Evolutionary conservation across 1,140 invertebrate species (phyloP).

Genomic region (Daktulosphaira vitifoliae): DNA sequence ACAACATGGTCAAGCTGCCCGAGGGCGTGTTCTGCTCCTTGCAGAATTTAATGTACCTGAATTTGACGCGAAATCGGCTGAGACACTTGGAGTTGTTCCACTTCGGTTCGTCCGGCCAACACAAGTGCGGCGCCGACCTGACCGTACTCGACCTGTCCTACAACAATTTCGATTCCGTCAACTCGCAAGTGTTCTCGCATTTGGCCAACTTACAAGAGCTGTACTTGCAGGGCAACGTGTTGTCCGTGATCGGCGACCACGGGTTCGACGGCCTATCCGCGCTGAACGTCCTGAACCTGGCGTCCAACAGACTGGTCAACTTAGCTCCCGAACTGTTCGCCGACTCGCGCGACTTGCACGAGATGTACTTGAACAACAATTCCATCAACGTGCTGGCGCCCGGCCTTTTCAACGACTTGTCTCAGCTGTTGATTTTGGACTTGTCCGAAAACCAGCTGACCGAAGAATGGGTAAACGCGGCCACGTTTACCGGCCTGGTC

Average conservation of each 20-base stretch:
- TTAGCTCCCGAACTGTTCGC: constrained; percentile 73
- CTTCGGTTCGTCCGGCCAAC: constrained; percentile 53
- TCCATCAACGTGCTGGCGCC: constrained; percentile 77
- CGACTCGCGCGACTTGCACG: constrained; percentile 67
- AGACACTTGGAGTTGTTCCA: constrained; percentile 66
- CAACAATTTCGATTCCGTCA: constrained; percentile 71
- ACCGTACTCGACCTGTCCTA: constrained; percentile 67
- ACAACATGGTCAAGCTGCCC: constrained; percentile 78
- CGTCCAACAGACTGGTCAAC: constrained; percentile 70
- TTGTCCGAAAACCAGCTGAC: constrained; percentile 77
- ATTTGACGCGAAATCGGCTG: constrained; percentile 71
- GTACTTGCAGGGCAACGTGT: constrained; percentile 57
- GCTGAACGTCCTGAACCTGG: constrained; percentile 65
- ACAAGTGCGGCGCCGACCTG: constrained; percentile 63
- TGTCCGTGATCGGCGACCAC: constrained; percentile 68
- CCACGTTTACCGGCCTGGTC: constrained; percentile 73
- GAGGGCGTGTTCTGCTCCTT: constrained; percentile 72
- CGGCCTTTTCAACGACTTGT: constrained; percentile 71
- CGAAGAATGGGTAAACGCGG: constrained; percentile 76
- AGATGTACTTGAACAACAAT: constrained; percentile 77
- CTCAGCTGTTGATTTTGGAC: constrained; percentile 71
- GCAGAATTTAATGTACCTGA: constrained; percentile 63
- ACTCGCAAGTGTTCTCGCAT: constrained; percentile 64
- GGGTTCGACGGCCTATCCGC: constrained; percentile 69
- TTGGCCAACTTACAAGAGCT: constrained; percentile 55